A percentile compares a stretch with the other conserved stretches of the same genome.
Conservation (phyloP, 2,113 vertebrate genomes). For the Pachyramphus minor region DNA sequence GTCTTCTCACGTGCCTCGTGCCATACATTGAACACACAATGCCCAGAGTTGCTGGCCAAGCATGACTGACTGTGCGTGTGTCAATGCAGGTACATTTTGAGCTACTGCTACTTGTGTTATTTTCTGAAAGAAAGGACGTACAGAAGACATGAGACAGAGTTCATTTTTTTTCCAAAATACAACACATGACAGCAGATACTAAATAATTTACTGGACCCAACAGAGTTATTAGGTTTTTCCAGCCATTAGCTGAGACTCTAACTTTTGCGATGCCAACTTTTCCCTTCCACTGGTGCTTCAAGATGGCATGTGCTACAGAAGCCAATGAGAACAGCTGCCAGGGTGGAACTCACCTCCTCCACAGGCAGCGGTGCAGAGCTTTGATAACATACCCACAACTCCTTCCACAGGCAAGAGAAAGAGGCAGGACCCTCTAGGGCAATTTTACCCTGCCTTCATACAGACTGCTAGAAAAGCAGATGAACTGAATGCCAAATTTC, state of each 20-base stretch:
- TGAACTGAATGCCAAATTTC: neutral
- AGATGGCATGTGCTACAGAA: neutral
- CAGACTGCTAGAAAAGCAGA: neutral
- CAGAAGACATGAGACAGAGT: neutral
- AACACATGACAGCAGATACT: neutral
- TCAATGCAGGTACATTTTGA: neutral
- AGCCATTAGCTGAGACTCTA: neutral
- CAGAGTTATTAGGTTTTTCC: neutral
- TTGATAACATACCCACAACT: neutral
- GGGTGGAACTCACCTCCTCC: neutral
- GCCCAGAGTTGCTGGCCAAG: neutral
- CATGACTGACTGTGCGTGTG: fast-evolving
- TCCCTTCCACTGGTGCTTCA: neutral
- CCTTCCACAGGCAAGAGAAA: neutral
- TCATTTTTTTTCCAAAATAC: neutral
- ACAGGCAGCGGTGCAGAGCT: neutral
- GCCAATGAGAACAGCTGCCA: neutral
- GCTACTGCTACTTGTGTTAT: neutral
- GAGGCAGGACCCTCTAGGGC: neutral
- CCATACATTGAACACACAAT: neutral
- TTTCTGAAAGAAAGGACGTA: neutral
- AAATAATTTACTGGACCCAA: neutral
- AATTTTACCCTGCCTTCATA: neutral
- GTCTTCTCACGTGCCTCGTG: fast-evolving
- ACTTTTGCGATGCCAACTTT: neutral